Percentiles rank a stretch among this genome's conserved stretches.
phyloP scores from a whole-genome alignment of 2,888 invertebrate genomes.

The Scaptomyza caliginosa region DNA sequence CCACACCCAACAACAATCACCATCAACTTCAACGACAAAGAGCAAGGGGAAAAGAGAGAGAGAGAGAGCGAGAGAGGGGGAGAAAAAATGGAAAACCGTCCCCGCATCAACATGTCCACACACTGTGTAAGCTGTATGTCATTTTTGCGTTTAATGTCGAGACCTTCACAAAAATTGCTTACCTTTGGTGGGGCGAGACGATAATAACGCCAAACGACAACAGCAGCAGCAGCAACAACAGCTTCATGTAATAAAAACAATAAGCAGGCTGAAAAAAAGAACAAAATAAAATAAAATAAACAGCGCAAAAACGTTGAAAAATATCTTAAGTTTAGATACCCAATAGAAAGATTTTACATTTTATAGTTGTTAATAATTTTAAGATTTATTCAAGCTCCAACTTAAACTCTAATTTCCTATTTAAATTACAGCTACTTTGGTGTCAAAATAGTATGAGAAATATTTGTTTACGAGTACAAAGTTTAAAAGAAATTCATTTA shows the following conservation, averaged over 20 bases:
- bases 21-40: constrained; percentile 1
- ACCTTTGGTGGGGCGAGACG: constrained; percentile 59
- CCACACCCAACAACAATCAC: neutral
- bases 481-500: neutral
- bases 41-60: too few species aligned
- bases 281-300: constrained; percentile 3
- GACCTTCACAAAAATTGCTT: constrained; percentile 73
- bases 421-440: too few species aligned
- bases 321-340: constrained; percentile 10
- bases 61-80: neutral
- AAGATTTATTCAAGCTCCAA: too few species aligned
- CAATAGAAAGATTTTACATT: neutral
- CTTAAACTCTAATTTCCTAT: too few species aligned
- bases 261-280: constrained; percentile 38
- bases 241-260: constrained; percentile 61
- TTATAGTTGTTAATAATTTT: too few species aligned
- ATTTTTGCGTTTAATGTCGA: constrained; percentile 67
- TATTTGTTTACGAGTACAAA: neutral
- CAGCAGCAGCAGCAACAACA: constrained; percentile 16
- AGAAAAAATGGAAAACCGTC: neutral
- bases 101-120: neutral
- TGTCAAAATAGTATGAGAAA: too few species aligned
- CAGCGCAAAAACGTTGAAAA: neutral
- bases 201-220: constrained; percentile 36
- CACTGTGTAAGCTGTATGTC: constrained; percentile 49